phyloP scores from a whole-genome alignment of 1,140 invertebrate genomes.

The Drosophila pseudoananassae region DNA sequence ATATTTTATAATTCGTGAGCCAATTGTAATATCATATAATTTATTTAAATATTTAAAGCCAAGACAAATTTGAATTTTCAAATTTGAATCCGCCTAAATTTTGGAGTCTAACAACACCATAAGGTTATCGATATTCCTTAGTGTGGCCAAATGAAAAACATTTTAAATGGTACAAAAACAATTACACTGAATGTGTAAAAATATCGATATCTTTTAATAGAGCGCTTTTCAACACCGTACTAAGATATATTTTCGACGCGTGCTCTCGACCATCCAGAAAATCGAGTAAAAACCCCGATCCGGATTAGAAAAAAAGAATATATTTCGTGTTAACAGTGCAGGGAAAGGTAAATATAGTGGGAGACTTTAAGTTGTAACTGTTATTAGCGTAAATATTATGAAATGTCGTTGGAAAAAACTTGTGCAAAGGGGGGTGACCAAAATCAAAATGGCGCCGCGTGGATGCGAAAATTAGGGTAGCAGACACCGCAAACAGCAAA shows the following conservation, averaged over 20 bases:
- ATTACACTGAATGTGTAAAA: too few relatives aligned
- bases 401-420: neutral
- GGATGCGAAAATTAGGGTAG: conserved; percentile 37
- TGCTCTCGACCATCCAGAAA: conserved; percentile 32
- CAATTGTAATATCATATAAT: too few relatives aligned
- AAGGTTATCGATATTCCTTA: too few relatives aligned
- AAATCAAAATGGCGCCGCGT: conserved; percentile 73
- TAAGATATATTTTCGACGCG: conserved; percentile 6
- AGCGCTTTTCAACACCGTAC: neutral
- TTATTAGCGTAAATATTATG: neutral
- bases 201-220: neutral
- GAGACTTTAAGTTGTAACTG: neutral
- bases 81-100: too few relatives aligned
- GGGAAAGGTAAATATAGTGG: conserved; percentile 7
- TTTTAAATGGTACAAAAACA: too few relatives aligned
- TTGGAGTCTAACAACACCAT: too few relatives aligned
- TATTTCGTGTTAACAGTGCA: neutral
- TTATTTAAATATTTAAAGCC: too few relatives aligned
- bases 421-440: conserved; percentile 22
- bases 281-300: conserved; percentile 1
- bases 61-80: too few relatives aligned
- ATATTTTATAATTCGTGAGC: too few relatives aligned
- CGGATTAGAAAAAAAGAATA: neutral
- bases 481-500: conserved; percentile 21
- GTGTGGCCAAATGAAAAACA: too few relatives aligned